phyloP scores from a whole-genome alignment of 2,797 vertebrate species.

The Periophthalmus magnuspinnatus region DNA sequence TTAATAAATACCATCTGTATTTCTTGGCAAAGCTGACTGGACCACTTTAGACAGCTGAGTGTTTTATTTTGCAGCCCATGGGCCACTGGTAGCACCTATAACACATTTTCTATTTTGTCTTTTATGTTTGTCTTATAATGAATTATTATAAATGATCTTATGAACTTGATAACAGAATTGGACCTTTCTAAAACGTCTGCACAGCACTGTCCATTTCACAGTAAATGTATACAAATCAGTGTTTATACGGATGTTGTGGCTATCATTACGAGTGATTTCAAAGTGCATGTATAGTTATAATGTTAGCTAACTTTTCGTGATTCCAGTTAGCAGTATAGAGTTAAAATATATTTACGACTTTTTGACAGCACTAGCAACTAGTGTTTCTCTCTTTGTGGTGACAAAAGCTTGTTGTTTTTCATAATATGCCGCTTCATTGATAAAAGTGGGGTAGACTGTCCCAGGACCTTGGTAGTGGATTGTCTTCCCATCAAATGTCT shows the following conservation, averaged over 20 bases:
- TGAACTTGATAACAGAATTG: neutral
- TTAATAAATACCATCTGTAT: neutral
- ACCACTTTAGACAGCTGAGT: neutral
- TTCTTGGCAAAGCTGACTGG: neutral
- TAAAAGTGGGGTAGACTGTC: slow-evolving; percentile 89
- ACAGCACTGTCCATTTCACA: slow-evolving; percentile 21
- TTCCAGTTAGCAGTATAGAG: neutral
- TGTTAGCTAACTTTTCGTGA: slow-evolving; percentile 21
- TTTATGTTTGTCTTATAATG: neutral
- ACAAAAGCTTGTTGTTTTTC: slow-evolving; percentile 95
- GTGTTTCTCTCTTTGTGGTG: slow-evolving; percentile 83
- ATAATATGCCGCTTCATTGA: slow-evolving; percentile 98
- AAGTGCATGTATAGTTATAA: slow-evolving; percentile 46
- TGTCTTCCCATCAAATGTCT: slow-evolving; percentile 87
- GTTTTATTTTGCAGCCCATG: neutral
- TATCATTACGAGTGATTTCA: slow-evolving; percentile 46
- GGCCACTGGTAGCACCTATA: neutral
- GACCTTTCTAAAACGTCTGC: neutral
- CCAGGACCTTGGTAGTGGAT: slow-evolving; percentile 83
- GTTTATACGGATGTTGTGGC: slow-evolving; percentile 46
- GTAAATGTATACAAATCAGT: slow-evolving; percentile 53
- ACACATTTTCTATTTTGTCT: neutral
- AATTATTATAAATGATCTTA: neutral
- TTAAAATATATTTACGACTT: slow-evolving; percentile 56
- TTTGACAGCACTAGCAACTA: slow-evolving; percentile 79